phyloP scores from a whole-genome alignment of 2,888 invertebrate species.

The Pinctada fucata region DNA sequence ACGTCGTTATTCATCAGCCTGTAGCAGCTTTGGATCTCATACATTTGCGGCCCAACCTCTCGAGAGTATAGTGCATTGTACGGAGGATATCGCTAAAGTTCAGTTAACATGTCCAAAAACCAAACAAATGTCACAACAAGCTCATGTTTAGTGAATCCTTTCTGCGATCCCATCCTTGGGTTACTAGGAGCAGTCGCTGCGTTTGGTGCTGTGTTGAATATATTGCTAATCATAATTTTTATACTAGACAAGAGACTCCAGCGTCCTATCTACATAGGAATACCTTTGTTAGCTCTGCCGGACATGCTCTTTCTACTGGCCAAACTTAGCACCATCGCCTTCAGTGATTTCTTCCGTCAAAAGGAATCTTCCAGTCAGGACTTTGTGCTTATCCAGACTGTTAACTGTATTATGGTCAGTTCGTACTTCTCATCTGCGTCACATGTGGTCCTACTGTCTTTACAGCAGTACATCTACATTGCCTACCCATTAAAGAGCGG shows the following conservation, averaged over 20 bases:
- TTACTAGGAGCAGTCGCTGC: slow-evolving; percentile 4
- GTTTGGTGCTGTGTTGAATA: slow-evolving; percentile 20
- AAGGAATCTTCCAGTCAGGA: not conserved
- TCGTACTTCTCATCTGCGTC: slow-evolving; percentile 19
- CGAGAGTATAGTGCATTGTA: too few relatives aligned
- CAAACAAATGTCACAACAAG: too few relatives aligned
- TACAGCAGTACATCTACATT: slow-evolving; percentile 24
- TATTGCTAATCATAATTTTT: slow-evolving; percentile 18
- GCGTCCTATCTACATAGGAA: slow-evolving; percentile 24
- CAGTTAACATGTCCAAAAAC: too few relatives aligned
- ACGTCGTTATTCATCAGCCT: not conserved
- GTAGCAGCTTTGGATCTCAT: not conserved
- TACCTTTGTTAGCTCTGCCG: slow-evolving; percentile 12
- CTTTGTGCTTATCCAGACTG: not conserved
- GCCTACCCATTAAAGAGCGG: slow-evolving; percentile 26
- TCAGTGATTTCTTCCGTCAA: not conserved
- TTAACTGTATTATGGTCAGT: slow-evolving; percentile 1
- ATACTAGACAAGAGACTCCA: slow-evolving; percentile 18
- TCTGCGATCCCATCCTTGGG: slow-evolving; percentile 8
- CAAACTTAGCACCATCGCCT: slow-evolving; percentile 1
- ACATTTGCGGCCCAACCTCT: too few relatives aligned
- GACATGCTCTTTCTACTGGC: slow-evolving; percentile 22
- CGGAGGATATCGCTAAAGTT: not conserved
- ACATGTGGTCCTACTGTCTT: slow-evolving; percentile 29
- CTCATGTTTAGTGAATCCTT: too few relatives aligned